Evolutionary conservation across 2,797 vertebrate species (phyloP), one percentile per base, ranked within the genome.

Genomic region (Acridotheres tristis): DNA sequence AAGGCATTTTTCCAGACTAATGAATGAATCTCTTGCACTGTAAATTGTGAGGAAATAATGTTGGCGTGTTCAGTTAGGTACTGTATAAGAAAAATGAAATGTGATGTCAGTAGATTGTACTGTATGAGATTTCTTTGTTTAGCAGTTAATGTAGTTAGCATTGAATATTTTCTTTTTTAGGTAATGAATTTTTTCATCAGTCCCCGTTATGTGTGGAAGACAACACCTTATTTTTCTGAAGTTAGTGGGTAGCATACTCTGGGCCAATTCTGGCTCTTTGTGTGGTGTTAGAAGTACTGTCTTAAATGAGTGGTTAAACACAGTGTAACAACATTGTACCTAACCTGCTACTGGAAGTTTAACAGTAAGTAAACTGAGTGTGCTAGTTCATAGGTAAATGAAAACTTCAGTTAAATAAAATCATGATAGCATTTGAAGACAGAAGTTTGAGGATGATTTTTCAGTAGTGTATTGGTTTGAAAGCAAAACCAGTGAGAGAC

Each of bases 281-380:
- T 42, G 11, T 71, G 20, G 11, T 38, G 5, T 32, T 62, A 20
- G 7, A 55, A 63, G 38, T 47, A 18, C 14, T 69, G 19, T 45
- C 32, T 86, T 32, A 30, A 65, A 23, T 18, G 30, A 20, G 4
- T 48, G 27, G 20, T 43, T 47, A 43, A 67, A 48, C 65, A 38
- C 42, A 81, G 38, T 5, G 8, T 20, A 47, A 6, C 9, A 29
- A 3, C 54, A 17, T 51, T 0, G 0, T 83, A 32, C 38, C 10
- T 75, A 42, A 40, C 20, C 22, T 11, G 36, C 25, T 20, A 25
- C 54, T 78, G 69, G 88, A 90, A 78, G 30, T 43, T 29, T 84
- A 85, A 29, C 43, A 22, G 25, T 65, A 17, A 63, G 48, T 58
- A 36, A 65, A 40, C 11, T 0, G 40, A 53, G 7, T 22, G 3